These are phyloP conservation scores for Odontocolon sp. DNA, from an alignment of 2,888 invertebrate genomes.

Conservation along the genomic window DNA sequence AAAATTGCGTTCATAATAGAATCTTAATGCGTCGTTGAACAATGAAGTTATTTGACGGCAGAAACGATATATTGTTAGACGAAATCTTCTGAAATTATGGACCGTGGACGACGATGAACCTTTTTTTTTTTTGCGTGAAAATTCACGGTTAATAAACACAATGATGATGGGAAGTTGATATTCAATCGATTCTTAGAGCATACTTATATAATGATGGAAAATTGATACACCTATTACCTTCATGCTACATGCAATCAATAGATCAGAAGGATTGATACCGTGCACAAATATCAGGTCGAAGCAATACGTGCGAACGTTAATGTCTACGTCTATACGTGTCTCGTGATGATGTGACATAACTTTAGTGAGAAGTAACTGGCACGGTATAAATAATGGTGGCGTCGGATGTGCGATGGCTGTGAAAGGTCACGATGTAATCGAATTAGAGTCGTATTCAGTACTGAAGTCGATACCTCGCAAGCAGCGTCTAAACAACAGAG, in stretches of 20 bases:
- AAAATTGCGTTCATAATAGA: neutral
- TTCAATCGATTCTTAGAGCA: neutral
- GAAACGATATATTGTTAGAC: neutral
- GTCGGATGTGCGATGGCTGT: neutral
- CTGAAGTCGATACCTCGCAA: slow-evolving; percentile 48
- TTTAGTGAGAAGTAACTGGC: neutral
- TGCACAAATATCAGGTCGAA: slow-evolving; percentile 6
- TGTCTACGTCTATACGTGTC: neutral
- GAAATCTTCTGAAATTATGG: neutral
- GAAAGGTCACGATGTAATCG: slow-evolving; percentile 15
- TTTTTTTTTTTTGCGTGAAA: neutral
- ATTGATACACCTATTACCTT: slow-evolving; percentile 27
- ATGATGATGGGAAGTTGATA: neutral
- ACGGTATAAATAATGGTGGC: neutral
- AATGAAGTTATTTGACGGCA: slow-evolving; percentile 17
- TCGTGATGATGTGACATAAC: neutral
- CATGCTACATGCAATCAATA: slow-evolving; percentile 39
- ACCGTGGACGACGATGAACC: neutral
- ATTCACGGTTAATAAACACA: neutral
- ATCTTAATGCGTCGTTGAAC: neutral
- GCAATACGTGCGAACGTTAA: slow-evolving; percentile 3
- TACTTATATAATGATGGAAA: slow-evolving; percentile 2
- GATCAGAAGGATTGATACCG: slow-evolving; percentile 23
- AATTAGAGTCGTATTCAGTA: neutral
- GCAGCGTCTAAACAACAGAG: slow-evolving; percentile 39